These are phyloP conservation scores for Actenoides lindsayi DNA, from an alignment of 2,113 vertebrate genomes.

Conservation along the genomic window DNA sequence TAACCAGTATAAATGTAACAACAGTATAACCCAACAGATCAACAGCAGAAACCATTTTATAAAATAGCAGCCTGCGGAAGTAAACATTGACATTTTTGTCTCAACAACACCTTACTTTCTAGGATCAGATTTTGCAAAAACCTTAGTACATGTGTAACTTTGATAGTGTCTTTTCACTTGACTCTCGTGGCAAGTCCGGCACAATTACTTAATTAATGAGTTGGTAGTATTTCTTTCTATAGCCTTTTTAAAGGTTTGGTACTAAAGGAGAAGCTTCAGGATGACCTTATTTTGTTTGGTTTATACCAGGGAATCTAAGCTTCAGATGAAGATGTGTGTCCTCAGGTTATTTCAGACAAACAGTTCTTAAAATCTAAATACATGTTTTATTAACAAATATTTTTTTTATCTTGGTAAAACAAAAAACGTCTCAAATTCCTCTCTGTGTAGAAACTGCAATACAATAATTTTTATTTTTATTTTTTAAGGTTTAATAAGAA, in stretches of 20 bases:
- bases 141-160: neutral
- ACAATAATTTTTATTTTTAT: neutral
- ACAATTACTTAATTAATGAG: neutral
- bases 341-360: neutral
- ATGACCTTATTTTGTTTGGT: neutral
- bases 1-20: neutral
- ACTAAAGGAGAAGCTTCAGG: neutral
- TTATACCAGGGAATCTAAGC: neutral
- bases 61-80: neutral
- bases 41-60: neutral
- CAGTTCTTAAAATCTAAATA: neutral
- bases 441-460: neutral
- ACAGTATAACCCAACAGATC: neutral
- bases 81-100: neutral
- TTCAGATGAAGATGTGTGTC: neutral
- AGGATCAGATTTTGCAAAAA: neutral
- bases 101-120: neutral
- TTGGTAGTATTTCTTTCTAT: neutral
- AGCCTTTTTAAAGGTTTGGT: neutral
- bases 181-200: neutral
- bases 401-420: neutral
- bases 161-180: neutral
- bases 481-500: slow-evolving; percentile 81
- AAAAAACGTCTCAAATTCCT: neutral
- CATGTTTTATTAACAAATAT: neutral